These are phyloP conservation scores for Austrolebias charrua DNA, from an alignment of 2,797 vertebrate species.

Conservation along the genomic window DNA sequence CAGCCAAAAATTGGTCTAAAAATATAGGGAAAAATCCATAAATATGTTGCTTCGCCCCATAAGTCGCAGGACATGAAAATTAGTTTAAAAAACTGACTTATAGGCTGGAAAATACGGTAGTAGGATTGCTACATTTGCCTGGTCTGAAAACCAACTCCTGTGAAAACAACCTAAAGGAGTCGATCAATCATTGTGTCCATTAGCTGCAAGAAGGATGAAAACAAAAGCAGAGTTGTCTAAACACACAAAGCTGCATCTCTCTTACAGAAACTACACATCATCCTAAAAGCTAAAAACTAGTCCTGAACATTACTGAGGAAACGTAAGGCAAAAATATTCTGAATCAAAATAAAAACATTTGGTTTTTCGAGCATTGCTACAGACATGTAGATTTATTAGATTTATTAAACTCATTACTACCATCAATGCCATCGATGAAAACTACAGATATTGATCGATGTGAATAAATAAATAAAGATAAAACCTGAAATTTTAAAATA, in stretches of 20 bases:
- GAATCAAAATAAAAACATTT: neutral
- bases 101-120: too few relatives aligned
- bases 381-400: neutral
- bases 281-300: too few relatives aligned
- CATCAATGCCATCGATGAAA: neutral
- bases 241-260: neutral
- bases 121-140: too few relatives aligned
- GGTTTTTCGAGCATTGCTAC: neutral
- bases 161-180: too few relatives aligned
- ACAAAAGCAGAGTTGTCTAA: neutral
- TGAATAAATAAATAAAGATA: conserved; percentile 13
- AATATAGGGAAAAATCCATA: too few relatives aligned
- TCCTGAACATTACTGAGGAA: too few relatives aligned
- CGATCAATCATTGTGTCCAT: too few relatives aligned
- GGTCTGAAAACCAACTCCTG: too few relatives aligned
- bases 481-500: neutral
- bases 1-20: too few relatives aligned
- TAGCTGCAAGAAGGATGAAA: neutral
- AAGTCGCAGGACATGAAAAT: too few relatives aligned
- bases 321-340: neutral
- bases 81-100: too few relatives aligned
- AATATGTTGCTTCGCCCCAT: too few relatives aligned
- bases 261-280: neutral
- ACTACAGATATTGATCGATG: neutral
- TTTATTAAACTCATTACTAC: neutral